Evolutionary conservation across 2,797 vertebrate species (phyloP), one percentile per base, ranked within the genome.

Genomic region (Betta splendens): DNA sequence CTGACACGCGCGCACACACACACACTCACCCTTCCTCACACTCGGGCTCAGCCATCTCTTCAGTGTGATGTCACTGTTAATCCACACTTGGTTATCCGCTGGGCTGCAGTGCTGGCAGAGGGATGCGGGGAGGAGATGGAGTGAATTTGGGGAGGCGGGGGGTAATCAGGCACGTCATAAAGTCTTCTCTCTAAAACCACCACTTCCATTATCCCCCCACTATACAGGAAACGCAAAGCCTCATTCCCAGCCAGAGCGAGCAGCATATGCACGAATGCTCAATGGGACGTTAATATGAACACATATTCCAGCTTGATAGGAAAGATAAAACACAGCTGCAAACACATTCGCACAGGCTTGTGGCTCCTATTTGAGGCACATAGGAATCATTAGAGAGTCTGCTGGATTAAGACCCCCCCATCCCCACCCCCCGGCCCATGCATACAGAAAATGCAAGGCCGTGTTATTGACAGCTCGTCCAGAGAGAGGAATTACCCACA

Each of bases 1-100:
- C 68, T 73, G 51, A 84, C 81, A 83, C 82, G 64, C 84, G 91
- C 86, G 88, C 72, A 75, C 59, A 55, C 58, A 69, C 72, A 61
- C 67, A 81, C 81, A 72, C 81, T 83, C 85, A 83, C 81, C 85
- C 83, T 82, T 81, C 80, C 77, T 86, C 80, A 77, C 80, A 82
- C 71, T 79, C 55, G 57, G 83, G 82, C 87, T 89, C 89, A 86
- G 82, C 85, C 84, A 69, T 89, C 85, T 84, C 81, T 85, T 83
- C 81, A 67, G 84, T 92, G 87, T 92, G 91, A 92, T 92, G 91
- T 91, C 90, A 93, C 87, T 85, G 49, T 68, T 93, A 94, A 94
- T 93, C 93, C 91, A 85, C 65, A 80, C 86, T 91, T 79, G 93
- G 91, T 92, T 89, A 91, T 88, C 77, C 79, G 77, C 71, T 64